These are phyloP conservation scores for Microplitis manilae DNA, from an alignment of 2,888 invertebrate species.

Conservation along the genomic window DNA sequence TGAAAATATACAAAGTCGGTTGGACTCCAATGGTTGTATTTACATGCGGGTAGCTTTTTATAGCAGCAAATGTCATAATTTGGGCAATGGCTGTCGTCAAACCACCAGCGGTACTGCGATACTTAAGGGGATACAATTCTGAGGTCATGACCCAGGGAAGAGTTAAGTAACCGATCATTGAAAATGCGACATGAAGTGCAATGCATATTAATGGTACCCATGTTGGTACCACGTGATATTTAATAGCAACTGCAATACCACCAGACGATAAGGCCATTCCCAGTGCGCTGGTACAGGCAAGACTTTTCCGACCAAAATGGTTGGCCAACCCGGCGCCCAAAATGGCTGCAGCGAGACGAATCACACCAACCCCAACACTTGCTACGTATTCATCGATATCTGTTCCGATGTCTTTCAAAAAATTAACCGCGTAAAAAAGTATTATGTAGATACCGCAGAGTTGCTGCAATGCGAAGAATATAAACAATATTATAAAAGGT, in stretches of 20 bases:
- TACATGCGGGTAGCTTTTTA: constrained; percentile 81
- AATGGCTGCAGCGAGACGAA: constrained; percentile 79
- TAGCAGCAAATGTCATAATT: constrained; percentile 79
- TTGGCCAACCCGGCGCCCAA: constrained; percentile 79
- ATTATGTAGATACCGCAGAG: constrained; percentile 83
- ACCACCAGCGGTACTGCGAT: constrained; percentile 81
- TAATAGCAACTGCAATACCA: constrained; percentile 69
- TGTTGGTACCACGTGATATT: constrained; percentile 57
- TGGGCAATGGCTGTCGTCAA: constrained; percentile 81
- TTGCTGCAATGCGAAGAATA: constrained; percentile 81
- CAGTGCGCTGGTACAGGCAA: constrained; percentile 78
- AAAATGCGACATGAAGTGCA: constrained; percentile 80
- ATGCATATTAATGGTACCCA: constrained; percentile 76
- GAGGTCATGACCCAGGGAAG: constrained; percentile 85
- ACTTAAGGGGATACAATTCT: constrained; percentile 80
- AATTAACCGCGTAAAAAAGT: constrained; percentile 81
- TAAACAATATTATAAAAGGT: constrained; percentile 78
- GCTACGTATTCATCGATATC: constrained; percentile 79
- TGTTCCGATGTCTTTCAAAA: constrained; percentile 80
- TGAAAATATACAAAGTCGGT: constrained; percentile 78
- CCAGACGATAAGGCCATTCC: constrained; percentile 79
- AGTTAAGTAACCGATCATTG: constrained; percentile 83
- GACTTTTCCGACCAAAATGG: constrained; percentile 76
- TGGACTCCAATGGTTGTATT: constrained; percentile 75
- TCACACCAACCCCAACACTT: constrained; percentile 80